Evolutionary conservation across 1,140 invertebrate genomes (phyloP).

Genomic region (Caenorhabditis briggsae): DNA sequence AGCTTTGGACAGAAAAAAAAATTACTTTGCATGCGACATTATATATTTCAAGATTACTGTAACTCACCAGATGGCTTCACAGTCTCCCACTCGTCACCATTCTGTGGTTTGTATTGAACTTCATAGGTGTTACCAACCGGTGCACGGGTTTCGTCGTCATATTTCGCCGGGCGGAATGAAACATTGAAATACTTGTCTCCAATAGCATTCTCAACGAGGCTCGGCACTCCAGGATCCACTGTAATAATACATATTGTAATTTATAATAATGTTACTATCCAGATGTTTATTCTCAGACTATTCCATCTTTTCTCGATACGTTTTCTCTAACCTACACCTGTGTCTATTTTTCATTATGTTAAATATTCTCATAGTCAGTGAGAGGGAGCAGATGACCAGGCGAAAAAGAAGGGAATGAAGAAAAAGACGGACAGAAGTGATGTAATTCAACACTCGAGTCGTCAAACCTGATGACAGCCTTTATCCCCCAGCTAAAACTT

Average conservation of each 20-base stretch:
- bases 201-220: slow-evolving; percentile 69
- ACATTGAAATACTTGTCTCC: slow-evolving; percentile 77
- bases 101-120: slow-evolving; percentile 70
- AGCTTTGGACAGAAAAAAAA: not conserved
- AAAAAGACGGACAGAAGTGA: slow-evolving; percentile 9
- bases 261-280: not conserved
- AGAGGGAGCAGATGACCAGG: not conserved
- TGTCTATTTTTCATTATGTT: not conserved
- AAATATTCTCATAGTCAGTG: not conserved
- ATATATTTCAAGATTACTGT: not conserved
- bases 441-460: slow-evolving; percentile 36
- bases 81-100: slow-evolving; percentile 73
- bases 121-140: slow-evolving; percentile 75
- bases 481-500: not conserved
- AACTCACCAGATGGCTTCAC: slow-evolving; percentile 33
- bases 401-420: not conserved
- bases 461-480: slow-evolving; percentile 35
- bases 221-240: slow-evolving; percentile 75
- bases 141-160: slow-evolving; percentile 66
- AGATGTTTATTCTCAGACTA: slow-evolving; percentile 3
- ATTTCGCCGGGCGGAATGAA: slow-evolving; percentile 74
- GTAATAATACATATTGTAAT: slow-evolving; percentile 62
- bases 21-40: too few relatives aligned
- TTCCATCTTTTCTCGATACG: not conserved
- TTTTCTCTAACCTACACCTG: slow-evolving; percentile 1